Evolutionary conservation across 2,113 vertebrate genomes (phyloP), one percentile per base, ranked within the genome.

Genomic region (Toxostoma redivivum): DNA sequence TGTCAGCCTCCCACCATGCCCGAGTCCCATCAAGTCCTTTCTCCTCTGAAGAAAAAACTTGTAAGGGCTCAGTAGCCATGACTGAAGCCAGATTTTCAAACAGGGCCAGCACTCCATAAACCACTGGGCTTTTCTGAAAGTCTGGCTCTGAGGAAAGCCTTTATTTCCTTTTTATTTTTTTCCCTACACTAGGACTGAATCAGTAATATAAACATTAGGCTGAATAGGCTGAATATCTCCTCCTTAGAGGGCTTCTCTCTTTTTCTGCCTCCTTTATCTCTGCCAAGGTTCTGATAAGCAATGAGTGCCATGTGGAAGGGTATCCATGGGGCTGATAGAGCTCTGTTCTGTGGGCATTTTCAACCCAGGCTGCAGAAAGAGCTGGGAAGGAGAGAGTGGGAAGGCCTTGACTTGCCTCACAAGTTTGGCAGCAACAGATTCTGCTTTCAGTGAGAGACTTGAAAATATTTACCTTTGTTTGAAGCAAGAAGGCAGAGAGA

Each of bases 61-160:
- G 38, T 47, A 44, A 92, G 47, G 61, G 72, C 69, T 94, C 87
- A 56, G 90, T 84, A 91, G 86, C 94, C 83, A 62, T 7, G 81
- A 71, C 69, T 89, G 77, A 90, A 88, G 77, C 64, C 83, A 90
- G 76, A 74, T 62, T 91, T 95, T 86, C 89, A 84, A 74, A 80
- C 17, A 1, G 30, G 38, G 37, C 58, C 80, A 73, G 76, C 86
- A 57, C 54, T 76, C 25, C 57, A 37, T 65, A 81, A 91, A 73
- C 65, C 0, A 0, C 73, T 71, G 81, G 30, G 44, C 47, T 92
- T 78, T 61, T 86, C 87, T 86, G 50, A 38, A 83, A 70, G 58
- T 30, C 89, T 91, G 80, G 30, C 67, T 88, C 81, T 70, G 65
- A 89, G 61, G 28, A 91, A 81, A 89, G 47, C 69, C 45, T 78